Conservation (phyloP, 2,888 invertebrate genomes). For the Nysson spinosus region DNA sequence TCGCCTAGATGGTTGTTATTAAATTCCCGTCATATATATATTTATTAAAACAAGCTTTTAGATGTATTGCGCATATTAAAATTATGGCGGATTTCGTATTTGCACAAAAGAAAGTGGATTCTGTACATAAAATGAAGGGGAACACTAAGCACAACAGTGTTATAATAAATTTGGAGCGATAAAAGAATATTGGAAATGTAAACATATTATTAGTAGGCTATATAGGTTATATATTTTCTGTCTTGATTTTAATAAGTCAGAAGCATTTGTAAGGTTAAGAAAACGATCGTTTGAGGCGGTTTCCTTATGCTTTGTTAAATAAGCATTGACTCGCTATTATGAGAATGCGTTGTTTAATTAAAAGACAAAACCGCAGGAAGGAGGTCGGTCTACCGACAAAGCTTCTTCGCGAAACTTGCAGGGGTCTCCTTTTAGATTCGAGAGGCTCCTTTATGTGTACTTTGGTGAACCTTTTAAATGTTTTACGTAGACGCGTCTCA, state of each 20-base stretch:
- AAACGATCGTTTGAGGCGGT: conserved; percentile 18
- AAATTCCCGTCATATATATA: no score
- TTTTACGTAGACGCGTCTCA: conserved; percentile 54
- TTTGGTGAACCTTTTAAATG: conserved; percentile 25
- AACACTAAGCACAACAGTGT: no score
- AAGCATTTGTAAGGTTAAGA: conserved; percentile 1
- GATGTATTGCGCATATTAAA: no score
- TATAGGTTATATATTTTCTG: no score
- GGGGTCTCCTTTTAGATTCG: conserved; percentile 20
- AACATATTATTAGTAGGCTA: no score
- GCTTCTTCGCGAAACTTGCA: conserved; percentile 25
- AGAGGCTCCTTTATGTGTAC: conserved; percentile 27
- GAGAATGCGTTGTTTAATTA: conserved; percentile 28
- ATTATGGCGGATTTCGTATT: no score
- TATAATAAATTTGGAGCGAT: no score
- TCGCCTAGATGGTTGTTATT: no score
- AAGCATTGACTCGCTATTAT: conserved; percentile 27
- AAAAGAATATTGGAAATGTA: no score
- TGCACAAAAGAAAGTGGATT: no score
- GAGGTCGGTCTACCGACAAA: conserved; percentile 14
- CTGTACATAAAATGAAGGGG: no score
- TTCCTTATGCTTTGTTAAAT: conserved; percentile 33
- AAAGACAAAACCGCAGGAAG: conserved; percentile 23
- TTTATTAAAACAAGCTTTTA: no score
- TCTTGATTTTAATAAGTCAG: not conserved